phyloP scores from a whole-genome alignment of 2,113 vertebrate species.

The Scolopax mira region DNA sequence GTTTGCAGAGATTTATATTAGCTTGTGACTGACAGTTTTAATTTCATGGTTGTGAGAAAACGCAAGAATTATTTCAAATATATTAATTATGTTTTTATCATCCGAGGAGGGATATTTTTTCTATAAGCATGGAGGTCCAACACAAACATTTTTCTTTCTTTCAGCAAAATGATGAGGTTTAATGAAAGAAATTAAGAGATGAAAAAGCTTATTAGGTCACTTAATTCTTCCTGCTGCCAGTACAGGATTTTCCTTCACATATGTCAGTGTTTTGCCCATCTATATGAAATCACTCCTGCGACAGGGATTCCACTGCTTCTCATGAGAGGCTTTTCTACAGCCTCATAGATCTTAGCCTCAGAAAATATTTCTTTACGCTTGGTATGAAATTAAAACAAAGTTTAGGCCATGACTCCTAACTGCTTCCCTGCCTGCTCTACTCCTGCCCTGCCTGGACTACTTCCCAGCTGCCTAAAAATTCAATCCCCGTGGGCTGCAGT shows the following conservation, averaged over 20 bases:
- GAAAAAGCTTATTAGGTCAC: slow-evolving; percentile 16
- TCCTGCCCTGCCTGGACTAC: background rate
- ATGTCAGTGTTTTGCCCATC: slow-evolving; percentile 1
- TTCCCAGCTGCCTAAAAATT: background rate
- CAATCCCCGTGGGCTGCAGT: background rate
- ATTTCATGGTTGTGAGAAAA: slow-evolving; percentile 39
- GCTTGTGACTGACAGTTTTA: background rate
- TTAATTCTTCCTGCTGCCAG: slow-evolving; percentile 12
- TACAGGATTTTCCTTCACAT: slow-evolving; percentile 2
- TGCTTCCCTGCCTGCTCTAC: background rate
- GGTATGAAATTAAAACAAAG: background rate
- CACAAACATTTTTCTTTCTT: slow-evolving; percentile 40
- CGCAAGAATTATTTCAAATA: slow-evolving; percentile 17
- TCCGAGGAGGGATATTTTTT: slow-evolving; percentile 23
- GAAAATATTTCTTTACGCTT: background rate
- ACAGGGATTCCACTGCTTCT: background rate
- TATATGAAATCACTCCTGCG: slow-evolving; percentile 1
- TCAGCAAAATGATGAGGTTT: background rate
- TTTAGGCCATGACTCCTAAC: background rate
- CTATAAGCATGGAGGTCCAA: background rate
- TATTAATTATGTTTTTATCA: slow-evolving; percentile 31
- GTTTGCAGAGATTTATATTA: slow-evolving; percentile 12
- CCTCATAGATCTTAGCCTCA: background rate
- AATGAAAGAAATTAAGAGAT: slow-evolving; percentile 21
- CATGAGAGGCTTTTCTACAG: slow-evolving; percentile 1